Conservation (phyloP, 1,140 invertebrate genomes). For the Sycobia sp. region DNA sequence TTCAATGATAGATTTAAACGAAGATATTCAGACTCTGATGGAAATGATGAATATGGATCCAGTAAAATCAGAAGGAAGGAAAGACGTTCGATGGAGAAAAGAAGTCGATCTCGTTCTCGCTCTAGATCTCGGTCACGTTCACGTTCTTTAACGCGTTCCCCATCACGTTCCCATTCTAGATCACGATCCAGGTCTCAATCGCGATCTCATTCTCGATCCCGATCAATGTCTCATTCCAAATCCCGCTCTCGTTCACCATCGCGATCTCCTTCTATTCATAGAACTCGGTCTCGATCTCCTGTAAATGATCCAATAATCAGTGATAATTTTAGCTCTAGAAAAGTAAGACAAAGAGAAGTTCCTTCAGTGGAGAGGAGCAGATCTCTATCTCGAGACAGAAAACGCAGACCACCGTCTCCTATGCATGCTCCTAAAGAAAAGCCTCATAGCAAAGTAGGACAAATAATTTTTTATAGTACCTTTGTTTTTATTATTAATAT, state of each 20-base stretch:
- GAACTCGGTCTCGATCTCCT: background rate
- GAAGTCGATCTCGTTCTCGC: slow-evolving; percentile 20
- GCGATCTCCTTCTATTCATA: background rate
- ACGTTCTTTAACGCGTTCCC: slow-evolving; percentile 4
- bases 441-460: slow-evolving; percentile 6
- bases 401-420: slow-evolving; percentile 25
- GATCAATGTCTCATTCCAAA: background rate
- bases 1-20: slow-evolving; percentile 27
- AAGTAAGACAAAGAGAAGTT: slow-evolving; percentile 12
- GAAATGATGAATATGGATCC: slow-evolving; percentile 16
- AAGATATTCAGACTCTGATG: slow-evolving; percentile 24
- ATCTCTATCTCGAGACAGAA: slow-evolving; percentile 16
- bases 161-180: background rate
- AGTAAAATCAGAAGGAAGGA: slow-evolving; percentile 19
- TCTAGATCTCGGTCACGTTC: slow-evolving; percentile 22
- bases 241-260: slow-evolving; percentile 13
- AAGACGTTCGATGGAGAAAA: slow-evolving; percentile 11
- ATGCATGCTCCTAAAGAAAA: slow-evolving; percentile 7
- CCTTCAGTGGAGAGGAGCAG: background rate
- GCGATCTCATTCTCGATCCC: slow-evolving; percentile 9
- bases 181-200: slow-evolving; percentile 5
- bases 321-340: background rate
- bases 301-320: no score
- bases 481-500: background rate
- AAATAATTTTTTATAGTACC: slow-evolving; percentile 4